Evolutionary conservation across 2,797 vertebrate species (phyloP), one percentile per base, ranked within the genome.

Genomic region (Podarcis lilfordi): DNA sequence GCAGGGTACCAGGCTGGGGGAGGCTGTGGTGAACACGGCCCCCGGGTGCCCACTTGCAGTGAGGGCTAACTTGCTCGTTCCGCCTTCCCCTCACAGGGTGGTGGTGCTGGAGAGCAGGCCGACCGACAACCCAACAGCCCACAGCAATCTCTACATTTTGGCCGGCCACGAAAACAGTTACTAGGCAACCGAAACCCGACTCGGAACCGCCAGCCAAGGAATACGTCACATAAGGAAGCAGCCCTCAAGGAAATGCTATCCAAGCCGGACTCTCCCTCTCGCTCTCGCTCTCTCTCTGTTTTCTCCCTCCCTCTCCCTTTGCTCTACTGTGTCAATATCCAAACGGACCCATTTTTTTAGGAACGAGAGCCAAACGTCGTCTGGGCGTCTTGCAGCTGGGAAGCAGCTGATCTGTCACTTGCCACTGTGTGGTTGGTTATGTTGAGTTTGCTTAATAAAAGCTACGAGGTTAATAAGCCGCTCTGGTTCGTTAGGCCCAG

Each of bases 131-230:
- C 98, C 98, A 6, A 98, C 98, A 0, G 98, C 99, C 87, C 97
- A 98, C 96, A 99, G 99, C 97, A 99, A 99, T 95, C 98, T 99
- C 91, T 99, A 99, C 97, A 99, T 99, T 94, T 94, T 99, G 96
- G 99, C 99, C 27, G 99, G 99, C 84, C 99, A 99, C 0, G 99
- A 99, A 90, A 99, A 99, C 96, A 99, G 99, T 96, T 99, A 99
- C 98, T 99, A 97, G 98, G 93, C 95, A 89, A 55, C 89, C 40
- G 86, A 78, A 85, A 83, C 59, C 84, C 29, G 81, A 87, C 59
- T 71, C 69, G 84, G 50, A 50, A 78, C 25, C 84, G 15, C 89
- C 88, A 88, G 88, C 93, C 92, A 87, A 91, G 77, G 91, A 84
- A 32, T 35, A 85, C 76, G 87, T 93, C 91, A 79, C 86, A 21